Evolutionary conservation across 2,113 vertebrate genomes (phyloP), one percentile per base, ranked within the genome.

Genomic region (Oriolus oriolus): DNA sequence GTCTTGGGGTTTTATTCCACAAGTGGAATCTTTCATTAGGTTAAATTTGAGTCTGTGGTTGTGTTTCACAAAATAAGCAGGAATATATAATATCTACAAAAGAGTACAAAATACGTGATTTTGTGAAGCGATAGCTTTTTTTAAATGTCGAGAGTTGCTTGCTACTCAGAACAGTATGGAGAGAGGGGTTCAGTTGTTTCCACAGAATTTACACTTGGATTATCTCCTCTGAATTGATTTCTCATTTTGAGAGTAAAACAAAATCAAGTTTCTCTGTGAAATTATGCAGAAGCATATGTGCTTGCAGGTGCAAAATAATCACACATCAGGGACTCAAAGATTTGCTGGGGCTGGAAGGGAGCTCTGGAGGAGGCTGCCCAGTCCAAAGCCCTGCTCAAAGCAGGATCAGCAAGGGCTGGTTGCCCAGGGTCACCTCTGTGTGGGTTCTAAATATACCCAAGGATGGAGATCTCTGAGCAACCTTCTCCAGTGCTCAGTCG

Each of bases 291-390:
- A 66, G 54, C 15, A 1, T 28, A 6, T 39, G 10, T 61, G 28
- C 77, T 80, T 39, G 12, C 49, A 52, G 41, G 33, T 71, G 66
- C 19, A 53, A 28, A 66, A 39, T 17, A 24, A 47, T 39, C 28
- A 21, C 31, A 1, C 18, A 8, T 4, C 9, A 27, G 54, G 33
- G 17, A 8, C 31, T 59, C 4, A 0, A 2, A 20, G 31, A 3
- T 30, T 7, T 23, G 39, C 30, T 24, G 82, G 15, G 28, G 57
- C 68, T 66, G 64, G 31, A 30, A 30, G 9, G n/a, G 45, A 49
- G 28, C 52, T 49, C 33, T 20, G 27, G 44, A 49, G 37, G 28
- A 63, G 44, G 13, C 27, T 47, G 39, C 35, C 26, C 19, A 0
- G 2, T 14, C 33, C 8, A 50, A 31, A 16, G 1, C 16, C 35